Evolutionary conservation across 2,888 invertebrate genomes (phyloP).

Genomic region (Capitulum mitella): DNA sequence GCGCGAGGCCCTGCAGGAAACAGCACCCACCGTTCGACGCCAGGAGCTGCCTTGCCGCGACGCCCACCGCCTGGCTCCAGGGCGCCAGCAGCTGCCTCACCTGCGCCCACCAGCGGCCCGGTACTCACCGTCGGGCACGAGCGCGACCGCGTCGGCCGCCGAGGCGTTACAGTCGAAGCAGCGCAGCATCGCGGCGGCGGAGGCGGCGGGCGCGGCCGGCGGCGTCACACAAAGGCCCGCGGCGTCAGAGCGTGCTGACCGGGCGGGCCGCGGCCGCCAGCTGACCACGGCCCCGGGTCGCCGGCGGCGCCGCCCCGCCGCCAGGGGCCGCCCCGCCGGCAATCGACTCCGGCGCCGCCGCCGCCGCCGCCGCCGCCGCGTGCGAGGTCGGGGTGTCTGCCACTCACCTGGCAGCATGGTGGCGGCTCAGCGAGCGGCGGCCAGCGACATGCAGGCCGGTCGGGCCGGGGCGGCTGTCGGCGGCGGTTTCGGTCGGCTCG

Average conservation of each 20-base stretch:
- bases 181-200: neutral
- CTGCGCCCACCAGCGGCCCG: too few species aligned
- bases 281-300: neutral
- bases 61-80: too few species aligned
- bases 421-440: neutral
- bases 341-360: neutral
- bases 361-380: neutral
- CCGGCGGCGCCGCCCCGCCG: neutral
- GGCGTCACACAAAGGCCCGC: neutral
- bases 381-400: neutral
- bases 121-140: neutral
- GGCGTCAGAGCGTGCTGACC: neutral
- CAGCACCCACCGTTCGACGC: too few species aligned
- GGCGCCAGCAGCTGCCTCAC: too few species aligned
- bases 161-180: conserved; percentile 18
- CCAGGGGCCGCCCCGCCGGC: conserved; percentile 12
- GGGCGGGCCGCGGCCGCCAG: conserved; percentile 2
- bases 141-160: conserved; percentile 4
- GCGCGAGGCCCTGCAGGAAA: too few species aligned
- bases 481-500: neutral
- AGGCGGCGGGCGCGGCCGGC: neutral
- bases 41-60: too few species aligned
- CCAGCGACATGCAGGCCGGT: neutral
- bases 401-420: conserved; percentile 19
- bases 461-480: neutral